Percentiles rank a stretch among this genome's conserved stretches.
These are phyloP conservation scores for Helleia helle DNA, from an alignment of 2,888 invertebrate genomes.

Conservation along the genomic window DNA sequence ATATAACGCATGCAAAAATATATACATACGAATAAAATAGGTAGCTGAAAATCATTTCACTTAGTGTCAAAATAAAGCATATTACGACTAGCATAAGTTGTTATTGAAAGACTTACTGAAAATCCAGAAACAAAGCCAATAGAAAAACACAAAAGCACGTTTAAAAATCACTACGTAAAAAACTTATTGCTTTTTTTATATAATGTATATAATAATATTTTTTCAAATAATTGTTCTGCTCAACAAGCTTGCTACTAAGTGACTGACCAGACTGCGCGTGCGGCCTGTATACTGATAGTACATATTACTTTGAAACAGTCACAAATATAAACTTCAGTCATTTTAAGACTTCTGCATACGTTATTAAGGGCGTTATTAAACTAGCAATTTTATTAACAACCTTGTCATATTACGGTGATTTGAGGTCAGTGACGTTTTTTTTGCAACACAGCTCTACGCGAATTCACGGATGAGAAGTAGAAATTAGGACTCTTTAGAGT, in stretches of 20 bases:
- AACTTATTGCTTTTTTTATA: too few relatives aligned
- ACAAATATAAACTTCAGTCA: conserved; percentile 23
- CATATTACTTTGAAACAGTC: conserved; percentile 17
- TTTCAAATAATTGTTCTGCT: neutral
- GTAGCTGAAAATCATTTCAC: too few relatives aligned
- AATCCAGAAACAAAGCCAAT: too few relatives aligned
- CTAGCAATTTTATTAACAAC: conserved; percentile 19
- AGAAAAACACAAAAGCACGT: too few relatives aligned
- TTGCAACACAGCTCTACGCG: conserved; percentile 36
- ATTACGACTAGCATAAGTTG: too few relatives aligned
- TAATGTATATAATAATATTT: too few relatives aligned
- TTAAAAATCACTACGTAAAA: too few relatives aligned
- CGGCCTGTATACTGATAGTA: conserved; percentile 12
- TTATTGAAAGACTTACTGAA: too few relatives aligned
- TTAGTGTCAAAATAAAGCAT: too few relatives aligned
- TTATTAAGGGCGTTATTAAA: conserved; percentile 18
- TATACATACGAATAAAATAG: too few relatives aligned
- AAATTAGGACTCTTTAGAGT: conserved; percentile 22
- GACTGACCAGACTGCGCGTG: conserved; percentile 9
- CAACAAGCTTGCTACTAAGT: neutral
- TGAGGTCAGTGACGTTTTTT: conserved; percentile 70
- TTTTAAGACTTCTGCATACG: conserved; percentile 15
- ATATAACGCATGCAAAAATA: too few relatives aligned
- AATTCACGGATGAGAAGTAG: conserved; percentile 45
- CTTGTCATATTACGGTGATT: conserved; percentile 31